Base-by-base conservation (phyloP, 2,888 invertebrate species). In the Chirona hameri region DNA sequence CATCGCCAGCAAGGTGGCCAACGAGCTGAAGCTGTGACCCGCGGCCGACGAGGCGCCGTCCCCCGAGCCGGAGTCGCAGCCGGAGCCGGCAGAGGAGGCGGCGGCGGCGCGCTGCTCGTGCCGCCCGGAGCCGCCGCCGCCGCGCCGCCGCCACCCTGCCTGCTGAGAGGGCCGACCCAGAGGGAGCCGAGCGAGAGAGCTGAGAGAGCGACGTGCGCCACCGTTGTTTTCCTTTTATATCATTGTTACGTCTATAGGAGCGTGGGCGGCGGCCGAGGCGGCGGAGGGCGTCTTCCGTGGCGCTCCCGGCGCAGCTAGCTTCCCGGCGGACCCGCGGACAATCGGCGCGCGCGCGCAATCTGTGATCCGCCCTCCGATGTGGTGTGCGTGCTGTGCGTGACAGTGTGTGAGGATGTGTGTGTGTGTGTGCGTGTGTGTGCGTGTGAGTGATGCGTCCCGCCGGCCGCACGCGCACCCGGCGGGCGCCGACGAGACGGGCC, bases 1-100 rank as follows among this genome's bases (percentile, higher is more conserved):
- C 91, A 99, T 99, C 92, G 99, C 99, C 88, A 98, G 98, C 86
- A 99, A 99, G 92, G 98, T 99, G 90, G 99, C 99, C 87, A 98
- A 99, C 91, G 99, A 99, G 90, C 93, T 99, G 91, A 99, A 99
- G 91, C 97, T 99, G 94, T 96, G 76, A 76, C 76, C 76, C 76
- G 76, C 10, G 76, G 39, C 15, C 18, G 76, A 24, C 39, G 9
- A 39, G 46, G 31, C 46, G 39, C 24, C 76, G 76, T 14, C 9
- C 27, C 29, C 69, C 12, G 69, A 69, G 29, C 29, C 29, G 69
- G n/a, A 24, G n/a, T 9, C 21, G 24, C 2, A 21, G 24, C 18
- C 29, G 72, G 12, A 29, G 69, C 4, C 27, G 29, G 7, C 10
- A 3, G 7, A 12, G 27, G 1, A 0, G 27, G 69, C 29, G 72